phyloP scores from a whole-genome alignment of 2,888 invertebrate species.

The Salticus scenicus region DNA sequence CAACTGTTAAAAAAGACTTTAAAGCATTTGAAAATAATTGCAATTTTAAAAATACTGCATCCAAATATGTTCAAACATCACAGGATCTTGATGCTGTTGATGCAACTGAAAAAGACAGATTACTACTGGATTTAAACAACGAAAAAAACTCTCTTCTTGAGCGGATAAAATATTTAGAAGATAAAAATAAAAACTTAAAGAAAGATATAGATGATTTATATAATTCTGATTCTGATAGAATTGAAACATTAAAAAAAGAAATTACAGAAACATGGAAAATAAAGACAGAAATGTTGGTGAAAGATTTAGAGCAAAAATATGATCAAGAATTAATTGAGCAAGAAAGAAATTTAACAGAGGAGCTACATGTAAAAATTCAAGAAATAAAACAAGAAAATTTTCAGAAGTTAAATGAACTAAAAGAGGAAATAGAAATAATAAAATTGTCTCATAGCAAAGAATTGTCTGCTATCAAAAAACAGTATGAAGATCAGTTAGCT shows the following conservation, averaged over 20 bases:
- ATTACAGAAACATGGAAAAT: slow-evolving; percentile 5
- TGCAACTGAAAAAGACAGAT: background rate
- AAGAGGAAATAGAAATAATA: background rate
- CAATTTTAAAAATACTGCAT: background rate
- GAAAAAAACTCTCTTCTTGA: no score
- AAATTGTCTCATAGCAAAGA: background rate
- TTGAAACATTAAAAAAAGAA: slow-evolving; percentile 10
- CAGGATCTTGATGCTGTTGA: no score
- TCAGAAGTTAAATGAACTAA: background rate
- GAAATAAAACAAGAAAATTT: background rate
- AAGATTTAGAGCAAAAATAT: slow-evolving; percentile 43
- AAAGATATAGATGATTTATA: background rate
- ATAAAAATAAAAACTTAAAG: background rate
- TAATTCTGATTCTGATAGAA: background rate
- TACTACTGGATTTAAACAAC: background rate
- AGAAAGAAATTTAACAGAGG: slow-evolving; percentile 33
- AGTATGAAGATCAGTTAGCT: background rate
- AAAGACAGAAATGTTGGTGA: slow-evolving; percentile 20
- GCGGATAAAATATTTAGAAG: background rate
- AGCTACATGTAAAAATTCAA: background rate
- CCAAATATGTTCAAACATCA: background rate
- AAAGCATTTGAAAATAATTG: background rate
- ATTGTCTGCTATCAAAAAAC: background rate
- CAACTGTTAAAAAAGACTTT: background rate
- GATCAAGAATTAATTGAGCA: slow-evolving; percentile 41